These are phyloP conservation scores for Poecile atricapillus DNA, from an alignment of 2,113 vertebrate genomes.

Conservation along the genomic window DNA sequence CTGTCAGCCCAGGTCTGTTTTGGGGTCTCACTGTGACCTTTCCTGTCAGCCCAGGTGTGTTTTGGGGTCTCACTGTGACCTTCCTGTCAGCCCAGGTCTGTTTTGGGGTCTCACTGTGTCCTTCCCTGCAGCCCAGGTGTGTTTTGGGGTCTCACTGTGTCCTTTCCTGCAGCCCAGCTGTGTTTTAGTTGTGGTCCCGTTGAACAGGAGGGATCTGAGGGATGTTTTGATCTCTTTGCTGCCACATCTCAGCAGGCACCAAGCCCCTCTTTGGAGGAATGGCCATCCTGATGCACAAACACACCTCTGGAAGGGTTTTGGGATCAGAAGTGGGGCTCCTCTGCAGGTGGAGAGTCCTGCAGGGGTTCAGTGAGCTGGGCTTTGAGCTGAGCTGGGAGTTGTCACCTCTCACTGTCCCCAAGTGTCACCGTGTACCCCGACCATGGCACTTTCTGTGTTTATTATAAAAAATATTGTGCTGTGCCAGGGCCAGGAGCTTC, in stretches of 20 bases:
- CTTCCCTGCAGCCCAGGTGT: background rate
- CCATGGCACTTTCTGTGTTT: background rate
- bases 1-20: too few relatives aligned
- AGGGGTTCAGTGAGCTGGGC: background rate
- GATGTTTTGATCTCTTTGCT: background rate
- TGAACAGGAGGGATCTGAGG: background rate
- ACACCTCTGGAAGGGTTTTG: background rate
- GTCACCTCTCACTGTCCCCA: background rate
- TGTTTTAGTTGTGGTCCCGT: background rate
- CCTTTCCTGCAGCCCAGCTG: background rate
- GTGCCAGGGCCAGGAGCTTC: background rate
- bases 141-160: accelerated
- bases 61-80: too few relatives aligned
- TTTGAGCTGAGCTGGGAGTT: background rate
- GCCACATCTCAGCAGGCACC: background rate
- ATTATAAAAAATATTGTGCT: background rate
- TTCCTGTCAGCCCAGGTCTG: too few relatives aligned
- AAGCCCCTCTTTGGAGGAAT: background rate
- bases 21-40: too few relatives aligned
- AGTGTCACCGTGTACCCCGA: accelerated
- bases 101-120: too few relatives aligned
- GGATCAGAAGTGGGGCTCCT: background rate
- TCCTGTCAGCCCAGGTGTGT: too few relatives aligned
- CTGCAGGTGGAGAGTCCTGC: background rate
- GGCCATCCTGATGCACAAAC: background rate